Base-by-base conservation (phyloP, 2,888 invertebrate species). In the Microdon myrmicae region DNA sequence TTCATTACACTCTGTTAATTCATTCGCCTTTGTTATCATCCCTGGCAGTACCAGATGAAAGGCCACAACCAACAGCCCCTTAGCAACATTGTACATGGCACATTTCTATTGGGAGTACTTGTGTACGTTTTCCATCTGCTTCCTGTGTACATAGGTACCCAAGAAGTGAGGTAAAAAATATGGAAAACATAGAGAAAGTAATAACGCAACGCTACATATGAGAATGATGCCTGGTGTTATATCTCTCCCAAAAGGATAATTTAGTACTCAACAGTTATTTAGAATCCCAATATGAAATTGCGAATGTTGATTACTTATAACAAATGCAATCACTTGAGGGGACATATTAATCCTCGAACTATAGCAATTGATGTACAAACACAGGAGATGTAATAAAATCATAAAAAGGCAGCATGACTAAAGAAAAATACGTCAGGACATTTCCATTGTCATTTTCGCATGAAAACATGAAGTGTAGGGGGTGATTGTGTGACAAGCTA, bases 1-100 rank as follows among this genome's bases (percentile, higher is more conserved):
- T 64, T 64, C 58, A 64, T 64, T 64, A 64, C 64, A 64, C 64
- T 53, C 64, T 53, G 64, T 64, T 64, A 64, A 58, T 58, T 58
- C 58, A 58, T 64, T 64, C 34, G 28, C 12, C 45, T 16, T n/a
- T 14, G 41, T 38, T 17, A 34, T 13, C 26, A 20, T 22, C 39
- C 9, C n/a, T 3, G 5, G 6, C 39, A 5, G 16, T 25, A 26
- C 19, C 17, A 13, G 10, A 4, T 2, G 29, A n/a, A 8, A n/a
- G 14, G 22, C 26, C 9, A 41, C 13, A 41, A 28, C 41, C 54
- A 37, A 25, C 32, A 19, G 25, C 25, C 32, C n/a, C 23, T 32
- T 9, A 34, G 34, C 17, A 55, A 38, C 53, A 37, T 31, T 19
- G 16, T 8, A 14, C 25, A n/a, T n/a, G n/a, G 28, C 43, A 48